A percentile compares a stretch with the other conserved stretches of the same genome.
phyloP scores from a whole-genome alignment of 2,113 vertebrate genomes.

The Piaya cayana region DNA sequence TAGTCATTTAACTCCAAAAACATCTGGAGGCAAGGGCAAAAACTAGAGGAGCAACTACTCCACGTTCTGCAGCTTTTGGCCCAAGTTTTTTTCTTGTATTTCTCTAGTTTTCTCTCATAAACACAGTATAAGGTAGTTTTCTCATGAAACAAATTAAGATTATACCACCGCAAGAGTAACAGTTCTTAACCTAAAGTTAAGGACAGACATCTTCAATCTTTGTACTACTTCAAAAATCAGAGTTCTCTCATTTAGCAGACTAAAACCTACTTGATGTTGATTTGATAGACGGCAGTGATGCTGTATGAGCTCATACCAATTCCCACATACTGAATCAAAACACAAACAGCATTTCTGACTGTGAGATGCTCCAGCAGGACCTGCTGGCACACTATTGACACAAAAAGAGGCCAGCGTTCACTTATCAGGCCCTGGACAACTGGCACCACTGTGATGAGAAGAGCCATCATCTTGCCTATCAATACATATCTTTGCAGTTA shows the following conservation, averaged over 20 bases:
- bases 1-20: neutral
- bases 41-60: neutral
- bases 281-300: neutral
- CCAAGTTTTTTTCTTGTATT: neutral
- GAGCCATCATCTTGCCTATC: neutral
- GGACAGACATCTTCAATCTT: neutral
- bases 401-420: neutral
- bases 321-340: neutral
- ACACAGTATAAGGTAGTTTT: neutral
- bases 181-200: neutral
- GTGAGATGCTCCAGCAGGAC: neutral
- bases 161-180: neutral
- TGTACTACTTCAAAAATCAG: neutral
- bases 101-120: neutral
- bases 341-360: neutral
- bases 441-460: fast-evolving
- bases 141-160: neutral
- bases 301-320: fast-evolving
- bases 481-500: neutral
- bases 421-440: neutral
- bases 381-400: neutral
- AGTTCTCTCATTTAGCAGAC: neutral
- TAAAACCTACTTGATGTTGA: neutral
- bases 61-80: neutral
- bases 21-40: neutral